Conservation (phyloP, 2,113 vertebrate species). For the Dipodomys merriami region DNA sequence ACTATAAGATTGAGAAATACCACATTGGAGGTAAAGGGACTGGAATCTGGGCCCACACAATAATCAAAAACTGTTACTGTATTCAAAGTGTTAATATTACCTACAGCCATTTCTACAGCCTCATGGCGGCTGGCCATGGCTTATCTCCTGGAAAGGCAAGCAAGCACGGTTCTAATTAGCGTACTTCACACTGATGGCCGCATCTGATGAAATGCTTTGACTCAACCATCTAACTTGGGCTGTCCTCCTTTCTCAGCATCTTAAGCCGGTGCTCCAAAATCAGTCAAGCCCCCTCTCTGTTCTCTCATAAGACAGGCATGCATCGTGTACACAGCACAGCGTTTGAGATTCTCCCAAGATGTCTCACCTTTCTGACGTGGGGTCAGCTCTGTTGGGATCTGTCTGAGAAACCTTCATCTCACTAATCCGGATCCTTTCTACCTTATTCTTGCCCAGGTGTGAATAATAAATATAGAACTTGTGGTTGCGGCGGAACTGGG, state of each 20-base stretch:
- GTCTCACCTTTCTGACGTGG: constrained; percentile 89
- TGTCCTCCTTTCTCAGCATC: not conserved
- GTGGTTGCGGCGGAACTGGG: constrained; percentile 86
- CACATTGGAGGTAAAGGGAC: not conserved
- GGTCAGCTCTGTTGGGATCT: constrained; percentile 90
- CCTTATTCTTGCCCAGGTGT: constrained; percentile 80
- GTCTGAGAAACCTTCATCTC: constrained; percentile 88
- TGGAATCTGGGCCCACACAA: not conserved
- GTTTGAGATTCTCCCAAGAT: rapidly evolving
- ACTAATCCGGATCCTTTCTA: constrained; percentile 90
- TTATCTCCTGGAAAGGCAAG: not conserved
- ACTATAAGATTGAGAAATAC: not conserved
- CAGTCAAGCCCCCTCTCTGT: rapidly evolving
- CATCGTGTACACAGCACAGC: rapidly evolving
- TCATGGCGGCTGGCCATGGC: not conserved
- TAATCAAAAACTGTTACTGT: not conserved
- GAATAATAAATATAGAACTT: constrained; percentile 93
- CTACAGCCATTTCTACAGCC: not conserved
- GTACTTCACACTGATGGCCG: not conserved
- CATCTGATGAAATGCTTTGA: not conserved
- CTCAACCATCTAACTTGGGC: not conserved
- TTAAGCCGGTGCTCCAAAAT: not conserved
- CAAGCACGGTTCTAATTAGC: not conserved
- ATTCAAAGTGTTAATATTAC: not conserved
- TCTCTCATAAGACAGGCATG: rapidly evolving